Evolutionary conservation across 2,113 vertebrate species (phyloP), one percentile per base, ranked within the genome.

Genomic region (Lampris incognitus): DNA sequence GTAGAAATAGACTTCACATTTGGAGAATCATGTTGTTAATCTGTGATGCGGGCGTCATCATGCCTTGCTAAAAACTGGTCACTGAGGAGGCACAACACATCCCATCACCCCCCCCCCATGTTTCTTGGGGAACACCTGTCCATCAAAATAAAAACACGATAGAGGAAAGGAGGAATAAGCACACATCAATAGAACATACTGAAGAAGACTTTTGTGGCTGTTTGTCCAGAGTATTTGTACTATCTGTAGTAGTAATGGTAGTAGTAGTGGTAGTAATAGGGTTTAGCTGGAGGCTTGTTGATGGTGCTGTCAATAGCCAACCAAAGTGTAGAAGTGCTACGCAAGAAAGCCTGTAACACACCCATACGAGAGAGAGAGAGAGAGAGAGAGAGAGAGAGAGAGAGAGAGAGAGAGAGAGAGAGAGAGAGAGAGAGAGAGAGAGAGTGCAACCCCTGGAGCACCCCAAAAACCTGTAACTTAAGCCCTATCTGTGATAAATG

Each of bases 401-500:
- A 59, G 58, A n/a, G 52, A 60, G 37, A 60, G 7, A 62, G 44
- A 46, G 44, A 2, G 2, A 7, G 44, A 46, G 4, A 46, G 44
- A 7, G 44, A 7, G 51, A 54, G 11, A 13, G 51, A 54, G 10
- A n/a, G 11, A 56, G 36, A 9, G 41, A 48, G 36, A 46, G 52
- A 64, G 40, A 6, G 46, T 6, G 62, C 51, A 62, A 76, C 74
- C 65, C 37, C 74, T 56, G 66, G 55, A 57, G 56, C 66, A 71
- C 49, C 51, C 65, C 65, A 44, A 54, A 73, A 64, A 87, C 88
- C 74, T 88, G 87, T 88, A 87, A 91, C 84, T 76, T 85, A 78
- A 91, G 85, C 77, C 86, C 87, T 88, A 84, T 72, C 83, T 58
- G 87, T 85, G 84, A 85, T 86, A 85, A 86, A 91, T 88, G 86